Evolutionary conservation across 2,797 vertebrate species (phyloP), one percentile per base, ranked within the genome.

Genomic region (Gila robusta): DNA sequence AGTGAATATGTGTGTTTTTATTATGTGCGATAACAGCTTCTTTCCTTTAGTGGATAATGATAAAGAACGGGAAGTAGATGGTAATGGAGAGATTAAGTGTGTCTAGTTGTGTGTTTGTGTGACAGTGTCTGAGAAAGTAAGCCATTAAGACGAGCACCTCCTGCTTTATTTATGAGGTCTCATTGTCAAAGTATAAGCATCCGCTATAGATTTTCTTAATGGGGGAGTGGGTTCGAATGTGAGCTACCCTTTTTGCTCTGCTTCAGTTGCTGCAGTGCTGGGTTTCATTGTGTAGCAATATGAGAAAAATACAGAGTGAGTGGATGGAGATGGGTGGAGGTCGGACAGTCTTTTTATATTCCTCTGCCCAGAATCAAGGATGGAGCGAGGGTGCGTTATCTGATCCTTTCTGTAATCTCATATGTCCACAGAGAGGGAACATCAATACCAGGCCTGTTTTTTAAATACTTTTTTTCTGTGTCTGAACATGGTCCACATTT

Each of bases 11-110:
- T 83, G 41, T 26, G 6, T 4, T 11, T 64, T 66, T 54, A 67
- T 84, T 11, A 41, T 10, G 23, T 77, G 23, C 16, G 41, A 82
- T 59, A 2, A 39, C 0, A 74, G 81, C 47, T 69, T 86, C 87
- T 87, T 79, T 84, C 82, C 83, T 72, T 85, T 59, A 86, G 35
- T 90, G 92, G 92, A 91, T 94, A 86, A 90, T 86, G 89, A 93
- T 92, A 69, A 93, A 90, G 79, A 91, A 90, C 91, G 91, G 91
- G 91, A 94, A 88, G 91, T 88, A 88, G 90, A 85, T 80, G 41
- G 85, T 86, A 83, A 91, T 80, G 80, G 82, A 66, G 84, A 87
- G 64, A 44, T 79, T 47, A 87, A 56, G 79, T 35, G 72, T 79
- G 49, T 54, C 16, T 77, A 21, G n/a, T 19, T 76, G 41, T 73